Evolutionary conservation across 2,113 vertebrate genomes (phyloP).

Genomic region (Pomatorhinus ruficollis): DNA sequence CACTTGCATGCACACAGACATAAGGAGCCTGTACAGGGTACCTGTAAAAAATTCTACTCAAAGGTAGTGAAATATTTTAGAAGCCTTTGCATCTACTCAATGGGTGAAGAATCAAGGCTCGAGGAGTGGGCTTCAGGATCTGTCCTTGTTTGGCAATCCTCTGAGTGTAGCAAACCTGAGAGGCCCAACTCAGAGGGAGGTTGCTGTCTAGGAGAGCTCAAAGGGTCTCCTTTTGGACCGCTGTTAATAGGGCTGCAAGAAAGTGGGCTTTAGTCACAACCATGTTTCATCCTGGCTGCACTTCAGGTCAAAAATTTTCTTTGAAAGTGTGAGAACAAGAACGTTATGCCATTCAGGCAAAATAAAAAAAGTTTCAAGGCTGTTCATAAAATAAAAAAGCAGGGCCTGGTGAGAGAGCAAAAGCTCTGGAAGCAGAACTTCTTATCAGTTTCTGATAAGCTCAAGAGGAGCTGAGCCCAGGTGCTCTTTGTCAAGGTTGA

Average conservation of each 20-base stretch:
- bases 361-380: background rate
- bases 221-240: background rate
- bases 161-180: background rate
- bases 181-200: background rate
- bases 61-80: background rate
- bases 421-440: background rate
- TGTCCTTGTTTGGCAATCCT: background rate
- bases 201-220: background rate
- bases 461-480: background rate
- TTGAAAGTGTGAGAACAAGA: background rate
- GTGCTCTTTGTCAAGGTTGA: fast-evolving
- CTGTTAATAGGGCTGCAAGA: background rate
- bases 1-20: background rate
- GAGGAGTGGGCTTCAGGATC: background rate
- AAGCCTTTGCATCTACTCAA: background rate
- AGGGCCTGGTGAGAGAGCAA: background rate
- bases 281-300: background rate
- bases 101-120: background rate
- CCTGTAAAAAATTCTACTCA: background rate
- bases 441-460: background rate
- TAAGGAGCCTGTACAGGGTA: background rate
- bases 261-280: background rate
- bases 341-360: background rate
- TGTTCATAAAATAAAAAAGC: background rate
- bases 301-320: background rate